Base-by-base conservation (phyloP, 2,113 vertebrate species). In the Nothobranchius kuhntae region DNA sequence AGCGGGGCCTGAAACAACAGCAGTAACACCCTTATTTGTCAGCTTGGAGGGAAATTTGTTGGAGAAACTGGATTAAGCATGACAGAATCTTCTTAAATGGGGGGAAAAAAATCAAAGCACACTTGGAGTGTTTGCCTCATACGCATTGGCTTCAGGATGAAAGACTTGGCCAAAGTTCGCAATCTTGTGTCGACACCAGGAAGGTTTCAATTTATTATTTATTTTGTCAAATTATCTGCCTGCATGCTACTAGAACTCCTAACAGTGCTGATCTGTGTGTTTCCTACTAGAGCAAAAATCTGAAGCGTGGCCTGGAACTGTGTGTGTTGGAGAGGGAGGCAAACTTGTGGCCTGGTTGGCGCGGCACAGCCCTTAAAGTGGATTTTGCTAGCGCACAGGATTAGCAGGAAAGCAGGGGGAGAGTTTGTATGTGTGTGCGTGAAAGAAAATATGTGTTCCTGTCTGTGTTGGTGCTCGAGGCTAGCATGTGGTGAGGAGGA, bases 61-160 rank as follows among this genome's bases (percentile, higher is more conserved):
- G 82, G 85, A 81, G 74, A 86, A 91, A 89, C 80, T 86, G 86
- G 89, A 91, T 90, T 90, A 91, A 85, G 86, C 65, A 77, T 88
- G 85, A 83, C 81, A 44, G 56, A 90, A 87, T 90, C 87, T 86
- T 85, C 88, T 91, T 87, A 89, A 88, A 86, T 83, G 78, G 83
- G 85, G 80, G 42, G 8, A 90, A 89, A 65, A 83, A 83, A 91
- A 92, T 89, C 90, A 86, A 86, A 90, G 82, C 78, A 5, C 50
- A n/a, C 74, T 81, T 67, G 9, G 44, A 83, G 87, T 88, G 80
- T 89, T 87, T 84, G 84, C 86, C 90, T 86, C 73, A 68, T 90
- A 63, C 83, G 83, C 81, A 69, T 86, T 92, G 91, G 89, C 90
- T 88, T 58, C 30, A 11, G 84, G 87, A 91, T 91, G 78, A 92